Evolutionary conservation across 64 coral and sea anemone species (phyloP).

Genomic region (Exaiptasia diaphana): DNA sequence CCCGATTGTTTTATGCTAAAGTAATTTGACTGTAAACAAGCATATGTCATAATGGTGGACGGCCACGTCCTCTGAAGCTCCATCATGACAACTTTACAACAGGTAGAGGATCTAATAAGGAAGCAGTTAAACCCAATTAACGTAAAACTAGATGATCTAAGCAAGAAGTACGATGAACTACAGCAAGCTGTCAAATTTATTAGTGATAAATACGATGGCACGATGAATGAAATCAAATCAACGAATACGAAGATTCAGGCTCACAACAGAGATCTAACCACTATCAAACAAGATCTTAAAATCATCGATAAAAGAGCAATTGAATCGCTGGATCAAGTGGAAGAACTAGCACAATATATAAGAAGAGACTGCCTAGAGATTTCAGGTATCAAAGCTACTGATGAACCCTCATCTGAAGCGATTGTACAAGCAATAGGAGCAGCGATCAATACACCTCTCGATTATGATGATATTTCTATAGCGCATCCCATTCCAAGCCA

Average conservation of each 20-base stretch:
- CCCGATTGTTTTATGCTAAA: too few species aligned
- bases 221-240: background rate
- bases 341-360: conserved; percentile 25
- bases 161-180: background rate
- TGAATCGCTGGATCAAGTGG: background rate
- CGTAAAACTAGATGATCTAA: conserved; percentile 8
- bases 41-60: conserved; percentile 21
- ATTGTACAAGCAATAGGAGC: conserved; percentile 23
- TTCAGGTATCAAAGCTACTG: background rate
- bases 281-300: background rate
- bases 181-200: background rate
- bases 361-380: conserved; percentile 25
- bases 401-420: conserved; percentile 9
- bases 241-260: background rate
- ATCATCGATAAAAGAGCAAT: background rate
- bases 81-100: conserved; percentile 3
- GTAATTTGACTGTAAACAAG: too few species aligned
- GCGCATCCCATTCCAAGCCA: conserved; percentile 6
- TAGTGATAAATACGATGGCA: conserved; percentile 3
- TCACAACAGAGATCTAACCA: background rate
- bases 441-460: conserved; percentile 18
- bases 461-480: background rate
- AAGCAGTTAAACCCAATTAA: background rate
- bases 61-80: background rate
- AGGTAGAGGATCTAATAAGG: background rate